Conservation (phyloP, 2,797 vertebrate genomes). For the Macropus fuliginosus region DNA sequence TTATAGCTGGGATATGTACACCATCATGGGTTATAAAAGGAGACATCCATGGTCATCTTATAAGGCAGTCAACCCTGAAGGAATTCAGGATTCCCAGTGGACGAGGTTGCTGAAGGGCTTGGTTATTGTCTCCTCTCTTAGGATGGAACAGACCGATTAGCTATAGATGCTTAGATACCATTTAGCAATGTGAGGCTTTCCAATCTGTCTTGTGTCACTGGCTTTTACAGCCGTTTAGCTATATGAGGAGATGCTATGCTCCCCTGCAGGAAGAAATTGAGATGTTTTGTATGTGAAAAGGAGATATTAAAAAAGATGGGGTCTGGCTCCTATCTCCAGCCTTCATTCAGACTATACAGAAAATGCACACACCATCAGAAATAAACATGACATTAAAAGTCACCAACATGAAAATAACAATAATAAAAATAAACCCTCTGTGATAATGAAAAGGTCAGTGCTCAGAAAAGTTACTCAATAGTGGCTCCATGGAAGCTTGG, state of each 20-base stretch:
- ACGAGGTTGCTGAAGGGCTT: constrained; percentile 2
- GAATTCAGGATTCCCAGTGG: constrained; percentile 5
- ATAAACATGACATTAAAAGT: constrained; percentile 38
- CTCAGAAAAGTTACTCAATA: constrained; percentile 74
- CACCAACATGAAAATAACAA: neutral
- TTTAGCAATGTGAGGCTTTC: neutral
- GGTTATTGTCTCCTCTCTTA: neutral
- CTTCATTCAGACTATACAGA: neutral
- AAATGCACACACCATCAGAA: constrained; percentile 32
- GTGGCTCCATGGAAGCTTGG: constrained; percentile 63
- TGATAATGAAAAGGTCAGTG: constrained; percentile 75
- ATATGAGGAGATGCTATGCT: neutral
- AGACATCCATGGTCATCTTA: neutral
- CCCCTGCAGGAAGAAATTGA: neutral
- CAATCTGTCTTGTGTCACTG: constrained; percentile 12
- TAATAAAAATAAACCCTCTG: neutral
- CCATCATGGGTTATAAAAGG: neutral
- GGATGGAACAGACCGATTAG: neutral
- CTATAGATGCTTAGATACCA: constrained; percentile 8
- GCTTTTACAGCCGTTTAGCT: neutral
- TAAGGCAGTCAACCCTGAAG: neutral
- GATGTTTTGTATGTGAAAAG: neutral
- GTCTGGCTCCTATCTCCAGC: neutral
- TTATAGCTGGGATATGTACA: neutral
- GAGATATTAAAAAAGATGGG: constrained; percentile 16